A percentile compares a stretch with the other conserved stretches of the same genome.
phyloP scores from a whole-genome alignment of 2,113 vertebrate species.

The Corythornis madagascariensis region DNA sequence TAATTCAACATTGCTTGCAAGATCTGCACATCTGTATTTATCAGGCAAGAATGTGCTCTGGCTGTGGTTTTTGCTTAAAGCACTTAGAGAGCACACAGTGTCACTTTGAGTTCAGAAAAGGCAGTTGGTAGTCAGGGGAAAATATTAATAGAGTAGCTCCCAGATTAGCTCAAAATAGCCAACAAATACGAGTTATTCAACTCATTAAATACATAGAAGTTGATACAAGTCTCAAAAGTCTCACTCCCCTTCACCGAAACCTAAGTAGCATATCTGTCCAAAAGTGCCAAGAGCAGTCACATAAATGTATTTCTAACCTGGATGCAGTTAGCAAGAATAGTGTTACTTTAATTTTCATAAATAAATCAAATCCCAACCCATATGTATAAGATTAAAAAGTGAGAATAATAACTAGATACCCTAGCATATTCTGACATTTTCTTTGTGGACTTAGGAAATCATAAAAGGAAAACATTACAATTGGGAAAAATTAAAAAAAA shows the following conservation, averaged over 20 bases:
- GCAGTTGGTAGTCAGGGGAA: background rate
- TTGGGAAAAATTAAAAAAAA: background rate
- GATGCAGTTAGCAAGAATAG: background rate
- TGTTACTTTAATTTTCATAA: background rate
- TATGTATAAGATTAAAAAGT: background rate
- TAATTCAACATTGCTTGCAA: background rate
- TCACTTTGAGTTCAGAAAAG: slow-evolving; percentile 1
- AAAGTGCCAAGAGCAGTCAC: background rate
- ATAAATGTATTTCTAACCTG: background rate
- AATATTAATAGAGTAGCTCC: background rate
- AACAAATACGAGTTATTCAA: background rate
- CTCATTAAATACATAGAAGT: background rate
- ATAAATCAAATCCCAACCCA: background rate
- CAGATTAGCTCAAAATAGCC: background rate
- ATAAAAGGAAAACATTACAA: background rate
- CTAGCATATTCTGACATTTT: background rate
- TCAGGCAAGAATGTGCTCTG: background rate
- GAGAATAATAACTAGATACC: background rate
- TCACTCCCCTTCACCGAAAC: background rate
- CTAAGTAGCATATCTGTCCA: too few relatives aligned
- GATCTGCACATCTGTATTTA: background rate
- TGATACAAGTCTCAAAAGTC: background rate
- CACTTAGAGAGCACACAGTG: background rate
- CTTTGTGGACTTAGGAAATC: background rate
- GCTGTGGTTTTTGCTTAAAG: background rate